Base-by-base conservation (phyloP, 2,888 invertebrate genomes). In the Mimas tiliae region DNA sequence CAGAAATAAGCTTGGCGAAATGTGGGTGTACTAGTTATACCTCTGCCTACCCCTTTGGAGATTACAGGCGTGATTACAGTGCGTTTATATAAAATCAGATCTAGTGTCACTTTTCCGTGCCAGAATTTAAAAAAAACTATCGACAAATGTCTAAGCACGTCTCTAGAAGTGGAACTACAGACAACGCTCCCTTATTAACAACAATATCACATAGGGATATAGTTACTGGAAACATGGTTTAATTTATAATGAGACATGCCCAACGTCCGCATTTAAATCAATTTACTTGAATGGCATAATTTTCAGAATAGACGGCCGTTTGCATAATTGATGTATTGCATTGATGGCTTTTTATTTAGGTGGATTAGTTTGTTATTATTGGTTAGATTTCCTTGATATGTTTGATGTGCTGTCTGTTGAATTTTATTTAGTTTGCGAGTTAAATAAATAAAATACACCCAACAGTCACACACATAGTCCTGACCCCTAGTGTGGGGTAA, bases 201-300 rank as follows among this genome's bases (percentile, higher is more conserved):
- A 74, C 70, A 34, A 67, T 63, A 72, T 72, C 27, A 45, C 14
- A 45, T 45, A 12, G 9, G 8, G 45, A 45, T 14, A 74, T 38
- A 65, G 65, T 67, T 71, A 67, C 69, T 69, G 77, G 77, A 77
- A 73, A 68, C 69, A 70, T 69, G 74, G 72, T 71, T 73, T 73
- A 71, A 69, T 67, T 67, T 27, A 55, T 73, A 74, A 76, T 74
- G 58, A 70, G n/a, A 68, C 65, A 65, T 52, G 63, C 21, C 38
- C 34, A 0, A 6, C 33, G 51, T 51, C 33, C 14, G n/a, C 53
- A 33, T 53, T 53, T 53, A 53, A 33, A 52, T 14, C 52, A 19
- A 51, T 21, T 51, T 51, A 52, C 52, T 27, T 16, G 16, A 16
- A 55, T 6, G 8, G 50, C 16, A 38, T 55, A 55, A 55, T 55